Percentiles rank a stretch among this genome's conserved stretches.
Conservation (phyloP, 53 echinoderm and acorn worm species). For the Temnopleurus reevesii region DNA sequence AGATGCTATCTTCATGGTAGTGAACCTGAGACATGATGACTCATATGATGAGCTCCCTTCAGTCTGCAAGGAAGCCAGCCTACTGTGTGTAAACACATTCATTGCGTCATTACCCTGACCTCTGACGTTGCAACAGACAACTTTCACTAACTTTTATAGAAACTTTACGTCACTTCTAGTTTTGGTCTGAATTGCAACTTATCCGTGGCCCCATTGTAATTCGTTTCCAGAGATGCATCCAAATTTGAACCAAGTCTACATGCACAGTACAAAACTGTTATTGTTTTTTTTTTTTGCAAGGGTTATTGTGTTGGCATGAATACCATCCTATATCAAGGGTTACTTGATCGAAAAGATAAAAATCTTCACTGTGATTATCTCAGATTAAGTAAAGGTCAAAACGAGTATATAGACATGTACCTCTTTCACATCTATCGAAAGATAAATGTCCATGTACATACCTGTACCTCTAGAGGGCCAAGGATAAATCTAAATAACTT, state of each 20-base stretch:
- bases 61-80: neutral
- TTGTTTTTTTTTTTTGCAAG: too few relatives aligned
- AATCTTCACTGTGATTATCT: neutral
- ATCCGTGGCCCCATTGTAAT: neutral
- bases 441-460: neutral
- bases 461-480: neutral
- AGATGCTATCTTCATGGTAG: neutral
- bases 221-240: neutral
- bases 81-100: neutral
- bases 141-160: neutral
- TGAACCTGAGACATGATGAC: slow-evolving; percentile 6
- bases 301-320: neutral
- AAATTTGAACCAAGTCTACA: neutral
- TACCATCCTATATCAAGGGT: neutral
- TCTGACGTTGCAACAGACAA: neutral
- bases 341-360: neutral
- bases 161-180: neutral
- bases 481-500: neutral
- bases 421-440: neutral
- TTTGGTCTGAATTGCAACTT: neutral
- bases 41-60: neutral
- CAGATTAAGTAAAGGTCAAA: neutral
- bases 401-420: neutral
- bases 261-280: neutral
- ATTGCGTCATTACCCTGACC: neutral